These are phyloP conservation scores for Epistrophe grossulariae DNA, from an alignment of 2,888 invertebrate genomes.

Conservation along the genomic window DNA sequence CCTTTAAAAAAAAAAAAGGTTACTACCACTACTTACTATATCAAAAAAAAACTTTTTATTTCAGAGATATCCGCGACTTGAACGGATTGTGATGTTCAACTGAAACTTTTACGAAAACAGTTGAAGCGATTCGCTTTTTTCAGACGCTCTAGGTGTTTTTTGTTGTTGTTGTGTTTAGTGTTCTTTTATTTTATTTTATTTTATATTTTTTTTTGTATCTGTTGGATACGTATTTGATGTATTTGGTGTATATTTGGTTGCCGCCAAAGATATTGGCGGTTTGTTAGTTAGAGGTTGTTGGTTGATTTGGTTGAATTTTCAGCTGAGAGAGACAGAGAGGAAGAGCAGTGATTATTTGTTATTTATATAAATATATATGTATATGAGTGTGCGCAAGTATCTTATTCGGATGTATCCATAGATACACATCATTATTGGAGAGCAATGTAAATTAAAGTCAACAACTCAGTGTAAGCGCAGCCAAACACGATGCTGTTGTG, in stretches of 20 bases:
- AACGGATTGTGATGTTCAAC: slow-evolving; percentile 85
- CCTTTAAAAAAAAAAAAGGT: slow-evolving; percentile 54
- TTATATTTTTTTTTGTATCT: slow-evolving; percentile 69
- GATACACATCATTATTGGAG: slow-evolving; percentile 32
- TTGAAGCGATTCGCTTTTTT: slow-evolving; percentile 82
- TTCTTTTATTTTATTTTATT: slow-evolving; percentile 50
- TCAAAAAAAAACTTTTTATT: slow-evolving; percentile 81
- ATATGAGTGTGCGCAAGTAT: slow-evolving; percentile 48
- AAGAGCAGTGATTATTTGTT: slow-evolving; percentile 48
- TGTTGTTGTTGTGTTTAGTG: slow-evolving; percentile 34
- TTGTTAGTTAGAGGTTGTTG: slow-evolving; percentile 62
- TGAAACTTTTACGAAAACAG: slow-evolving; percentile 83
- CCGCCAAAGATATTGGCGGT: slow-evolving; percentile 76
- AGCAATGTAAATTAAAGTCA: slow-evolving; percentile 37
- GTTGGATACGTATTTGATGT: slow-evolving; percentile 73
- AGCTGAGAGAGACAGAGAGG: slow-evolving; percentile 67
- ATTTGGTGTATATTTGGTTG: slow-evolving; percentile 74
- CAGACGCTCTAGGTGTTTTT: slow-evolving; percentile 77
- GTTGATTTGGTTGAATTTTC: slow-evolving; percentile 44
- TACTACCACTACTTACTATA: slow-evolving; percentile 82
- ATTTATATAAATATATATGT: slow-evolving; percentile 24
- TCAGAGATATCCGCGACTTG: slow-evolving; percentile 85
- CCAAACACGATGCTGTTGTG: slow-evolving; percentile 21
- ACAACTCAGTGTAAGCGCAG: slow-evolving; percentile 46
- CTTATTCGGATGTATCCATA: slow-evolving; percentile 55